Evolutionary conservation across 2,113 vertebrate species (phyloP), one percentile per base, ranked within the genome.

Genomic region (Nothoprocta pentlandii): DNA sequence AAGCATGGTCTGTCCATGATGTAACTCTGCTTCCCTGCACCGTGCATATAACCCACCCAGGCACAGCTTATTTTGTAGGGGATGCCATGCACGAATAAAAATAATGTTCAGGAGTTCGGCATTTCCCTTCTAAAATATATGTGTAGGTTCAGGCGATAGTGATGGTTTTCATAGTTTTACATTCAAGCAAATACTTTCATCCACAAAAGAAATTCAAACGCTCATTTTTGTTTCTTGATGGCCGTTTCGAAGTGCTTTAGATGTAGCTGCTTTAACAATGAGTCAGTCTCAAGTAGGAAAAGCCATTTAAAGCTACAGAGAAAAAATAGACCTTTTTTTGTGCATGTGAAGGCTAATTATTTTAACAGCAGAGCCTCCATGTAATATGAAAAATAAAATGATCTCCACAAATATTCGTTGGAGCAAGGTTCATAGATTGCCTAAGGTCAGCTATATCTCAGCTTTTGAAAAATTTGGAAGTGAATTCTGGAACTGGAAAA

Each of bases 191-290:
- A 84, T 39, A 34, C 30, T 86, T 95, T 69, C 3, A 53, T 59
- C 69, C 78, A 76, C 68, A 73, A 78, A 85, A 62, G 47, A 68
- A 84, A 92, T 80, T 80, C 26, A 74, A 41, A 22, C 13, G 32
- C 77, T 79, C 2, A 0, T 34, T 93, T 96, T 89, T 89, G 63
- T 62, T 92, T 82, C 89, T 91, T 64, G 46, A 76, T 85, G 90
- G 46, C 46, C 67, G 32, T 91, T 96, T 94, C 92, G 86, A 89
- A 76, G 54, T n/a, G 34, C 74, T 66, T 16, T 59, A 74, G 75
- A 77, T 41, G 61, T 70, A 85, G 91, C 59, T 89, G 70, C 87
- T 93, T 80, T 87, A 91, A 91, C 44, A 91, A 54, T 84, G 93
- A 92, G 63, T 76, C 92, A 85, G 47, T 46, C 56, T 92, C 66